Base-by-base conservation (phyloP, 2,888 invertebrate genomes). In the Lepetodrilus schrolli region DNA sequence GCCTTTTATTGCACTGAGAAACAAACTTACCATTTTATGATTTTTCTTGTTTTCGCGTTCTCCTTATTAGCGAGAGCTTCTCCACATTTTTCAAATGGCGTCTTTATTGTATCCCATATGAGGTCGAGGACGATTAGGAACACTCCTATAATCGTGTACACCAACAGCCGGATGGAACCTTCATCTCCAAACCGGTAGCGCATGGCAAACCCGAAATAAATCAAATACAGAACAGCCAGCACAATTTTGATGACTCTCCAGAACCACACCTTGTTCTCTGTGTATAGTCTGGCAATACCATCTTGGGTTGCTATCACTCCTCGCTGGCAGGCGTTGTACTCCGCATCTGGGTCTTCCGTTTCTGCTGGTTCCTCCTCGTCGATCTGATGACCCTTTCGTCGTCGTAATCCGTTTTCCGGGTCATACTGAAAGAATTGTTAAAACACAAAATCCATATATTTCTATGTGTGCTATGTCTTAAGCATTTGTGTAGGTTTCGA, bases 151-250 rank as follows among this genome's bases (percentile, higher is more conserved):
- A 84, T 69, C 0, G 88, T 87, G 20, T 83, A 71, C 49, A 84
- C 81, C 13, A 89, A 80, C 5, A 89, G 82, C 0, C 88, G 78
- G 30, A 86, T 78, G 4, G 86, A 81, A 4, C 82, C 84, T 72
- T 88, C 88, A 48, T 84, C 82, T 38, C 83, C 84, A 68, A 85
- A 85, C 21, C 77, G 70, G 43, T 78, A 78, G 34, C 78, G 73
- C 85, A 89, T 83, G 2, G 86, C 82, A 73, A 81, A 87, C 17
- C 70, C 78, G 69, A 89, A 86, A 74, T 88, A 89, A 1, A 77
- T 83, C 10, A 82, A 76, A 71, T 86, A 89, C 4, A 75, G 69
- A 30, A 77, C 13, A 20, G 77, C 37, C 5, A 74, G n/a, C 8
- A 77, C 10, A 4, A 78, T 26, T 17, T 68, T 74, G n/a, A 82